These are phyloP conservation scores for Hoplostethus atlanticus DNA, from an alignment of 2,797 vertebrate species.

Conservation along the genomic window DNA sequence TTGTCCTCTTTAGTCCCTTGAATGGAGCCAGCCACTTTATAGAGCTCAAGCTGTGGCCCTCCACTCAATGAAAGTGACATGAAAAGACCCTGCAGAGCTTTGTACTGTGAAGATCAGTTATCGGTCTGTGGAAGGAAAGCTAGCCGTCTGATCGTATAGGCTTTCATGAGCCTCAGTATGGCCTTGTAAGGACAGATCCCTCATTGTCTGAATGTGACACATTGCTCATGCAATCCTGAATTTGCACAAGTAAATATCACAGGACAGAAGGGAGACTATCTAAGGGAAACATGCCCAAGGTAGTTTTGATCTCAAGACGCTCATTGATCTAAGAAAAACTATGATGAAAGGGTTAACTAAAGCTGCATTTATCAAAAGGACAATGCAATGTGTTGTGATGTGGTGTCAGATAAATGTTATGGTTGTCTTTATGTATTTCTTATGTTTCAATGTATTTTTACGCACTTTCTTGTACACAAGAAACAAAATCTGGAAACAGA, in stretches of 20 bases:
- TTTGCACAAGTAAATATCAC: slow-evolving; percentile 26
- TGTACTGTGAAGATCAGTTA: slow-evolving; percentile 88
- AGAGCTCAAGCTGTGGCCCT: slow-evolving; percentile 72
- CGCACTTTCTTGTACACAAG: too few relatives aligned
- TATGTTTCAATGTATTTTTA: too few relatives aligned
- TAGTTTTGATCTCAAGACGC: slow-evolving; percentile 18
- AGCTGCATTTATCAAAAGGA: background rate
- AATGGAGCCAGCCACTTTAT: slow-evolving; percentile 83
- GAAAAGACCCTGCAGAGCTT: slow-evolving; percentile 86
- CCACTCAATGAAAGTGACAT: slow-evolving; percentile 86
- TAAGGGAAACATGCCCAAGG: slow-evolving; percentile 6
- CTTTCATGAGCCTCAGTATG: slow-evolving; percentile 81
- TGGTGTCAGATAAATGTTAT: too few relatives aligned
- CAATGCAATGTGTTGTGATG: too few relatives aligned
- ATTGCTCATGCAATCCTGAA: slow-evolving; percentile 36
- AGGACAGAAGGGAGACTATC: background rate
- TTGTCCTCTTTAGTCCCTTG: slow-evolving; percentile 84
- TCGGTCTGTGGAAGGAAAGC: slow-evolving; percentile 75
- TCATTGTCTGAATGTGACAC: slow-evolving; percentile 35
- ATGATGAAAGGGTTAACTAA: slow-evolving; percentile 18
- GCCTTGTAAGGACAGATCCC: slow-evolving; percentile 69
- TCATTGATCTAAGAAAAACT: background rate
- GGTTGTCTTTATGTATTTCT: too few relatives aligned
- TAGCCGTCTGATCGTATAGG: slow-evolving; percentile 78
- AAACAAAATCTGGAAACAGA: too few relatives aligned